Evolutionary conservation across 2,797 vertebrate genomes (phyloP).

Genomic region (Premnoplex brunnescens): DNA sequence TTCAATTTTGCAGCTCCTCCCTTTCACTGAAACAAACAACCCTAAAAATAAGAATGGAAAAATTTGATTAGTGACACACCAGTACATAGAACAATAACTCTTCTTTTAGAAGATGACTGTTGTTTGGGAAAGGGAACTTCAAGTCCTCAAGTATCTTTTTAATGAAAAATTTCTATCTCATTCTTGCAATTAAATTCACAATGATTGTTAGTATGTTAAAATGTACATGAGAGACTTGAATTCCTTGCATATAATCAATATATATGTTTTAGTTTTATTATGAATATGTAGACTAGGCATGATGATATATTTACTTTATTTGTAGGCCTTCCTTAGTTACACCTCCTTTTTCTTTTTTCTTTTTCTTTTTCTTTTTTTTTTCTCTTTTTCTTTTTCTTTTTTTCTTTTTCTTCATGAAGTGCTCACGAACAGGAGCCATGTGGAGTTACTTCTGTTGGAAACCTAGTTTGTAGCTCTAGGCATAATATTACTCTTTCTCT

Average conservation of each 20-base stretch:
- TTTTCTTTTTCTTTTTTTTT: accelerated
- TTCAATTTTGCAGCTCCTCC: neutral
- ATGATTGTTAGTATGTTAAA: neutral
- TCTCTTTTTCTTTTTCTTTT: no score
- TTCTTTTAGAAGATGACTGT: neutral
- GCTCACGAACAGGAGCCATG: neutral
- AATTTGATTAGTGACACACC: neutral
- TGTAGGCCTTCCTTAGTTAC: neutral
- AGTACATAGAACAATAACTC: neutral
- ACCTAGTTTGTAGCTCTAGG: neutral
- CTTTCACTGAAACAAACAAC: neutral
- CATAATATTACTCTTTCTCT: neutral
- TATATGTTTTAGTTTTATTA: neutral
- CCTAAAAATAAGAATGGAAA: neutral
- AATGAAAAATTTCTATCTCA: neutral
- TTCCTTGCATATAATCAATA: neutral
- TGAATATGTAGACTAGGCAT: neutral
- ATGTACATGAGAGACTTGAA: neutral
- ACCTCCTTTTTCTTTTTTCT: accelerated
- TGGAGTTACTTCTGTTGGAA: neutral
- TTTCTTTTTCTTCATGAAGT: neutral
- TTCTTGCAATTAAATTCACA: neutral
- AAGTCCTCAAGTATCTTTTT: neutral
- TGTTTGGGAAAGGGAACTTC: neutral
- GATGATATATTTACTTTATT: neutral